phyloP scores from a whole-genome alignment of 2,797 vertebrate genomes.

The Alauda arvensis region DNA sequence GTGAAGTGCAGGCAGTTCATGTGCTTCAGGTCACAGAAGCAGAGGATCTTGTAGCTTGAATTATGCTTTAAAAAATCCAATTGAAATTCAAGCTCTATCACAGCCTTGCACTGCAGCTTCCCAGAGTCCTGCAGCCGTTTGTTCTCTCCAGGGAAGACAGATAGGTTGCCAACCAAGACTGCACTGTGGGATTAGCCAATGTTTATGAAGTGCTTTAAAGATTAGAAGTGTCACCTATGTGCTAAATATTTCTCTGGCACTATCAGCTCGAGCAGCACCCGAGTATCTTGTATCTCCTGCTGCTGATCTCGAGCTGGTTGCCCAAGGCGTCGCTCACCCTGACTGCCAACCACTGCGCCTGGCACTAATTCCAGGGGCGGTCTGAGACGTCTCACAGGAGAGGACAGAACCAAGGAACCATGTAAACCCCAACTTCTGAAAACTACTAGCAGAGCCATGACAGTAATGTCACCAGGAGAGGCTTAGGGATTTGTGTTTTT shows the following conservation, averaged over 20 bases:
- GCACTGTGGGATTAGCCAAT: constrained; percentile 32
- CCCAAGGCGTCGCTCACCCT: constrained; percentile 1
- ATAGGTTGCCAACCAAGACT: constrained; percentile 20
- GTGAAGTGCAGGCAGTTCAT: accelerated
- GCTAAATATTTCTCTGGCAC: constrained; percentile 43
- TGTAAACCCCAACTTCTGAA: background rate
- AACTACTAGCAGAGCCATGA: background rate
- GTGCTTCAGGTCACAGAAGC: background rate
- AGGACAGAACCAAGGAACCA: background rate
- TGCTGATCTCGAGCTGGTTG: constrained; percentile 11
- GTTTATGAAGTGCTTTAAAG: constrained; percentile 48
- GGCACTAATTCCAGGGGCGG: background rate
- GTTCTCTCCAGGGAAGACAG: constrained; percentile 24
- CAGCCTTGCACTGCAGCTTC: background rate
- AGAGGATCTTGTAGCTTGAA: background rate
- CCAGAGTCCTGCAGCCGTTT: background rate
- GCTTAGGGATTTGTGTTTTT: background rate
- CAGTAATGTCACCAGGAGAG: background rate
- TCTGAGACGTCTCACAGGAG: background rate
- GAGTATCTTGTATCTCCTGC: constrained; percentile 17
- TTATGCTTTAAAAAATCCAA: background rate
- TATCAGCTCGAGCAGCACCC: constrained; percentile 25
- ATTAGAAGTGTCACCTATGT: constrained; percentile 45
- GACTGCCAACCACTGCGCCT: background rate
- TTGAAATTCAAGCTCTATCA: background rate